These are phyloP conservation scores for Labroides dimidiatus DNA, from an alignment of 2,797 vertebrate genomes.

Conservation along the genomic window DNA sequence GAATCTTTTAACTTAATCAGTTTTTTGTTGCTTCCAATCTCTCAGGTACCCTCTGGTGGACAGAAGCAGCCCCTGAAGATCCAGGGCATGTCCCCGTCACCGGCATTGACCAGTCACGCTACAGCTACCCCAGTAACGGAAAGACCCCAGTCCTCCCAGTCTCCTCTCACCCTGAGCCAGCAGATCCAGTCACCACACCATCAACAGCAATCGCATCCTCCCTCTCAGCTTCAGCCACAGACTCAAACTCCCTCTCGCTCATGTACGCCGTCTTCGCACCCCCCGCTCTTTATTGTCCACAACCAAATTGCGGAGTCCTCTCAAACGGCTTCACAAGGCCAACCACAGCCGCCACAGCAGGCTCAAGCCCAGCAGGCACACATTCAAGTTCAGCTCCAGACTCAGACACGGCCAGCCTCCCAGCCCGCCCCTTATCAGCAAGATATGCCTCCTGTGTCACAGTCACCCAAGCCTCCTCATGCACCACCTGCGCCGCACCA, in stretches of 20 bases:
- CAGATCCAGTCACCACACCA: conserved; percentile 89
- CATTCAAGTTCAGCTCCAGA: conserved; percentile 79
- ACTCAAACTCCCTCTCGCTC: conserved; percentile 87
- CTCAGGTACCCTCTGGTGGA: conserved; percentile 87
- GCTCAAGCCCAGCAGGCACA: conserved; percentile 76
- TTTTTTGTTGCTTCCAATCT: conserved; percentile 31
- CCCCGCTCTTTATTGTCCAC: conserved; percentile 89
- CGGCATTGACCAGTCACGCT: conserved; percentile 82
- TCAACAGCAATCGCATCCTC: conserved; percentile 80
- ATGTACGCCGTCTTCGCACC: conserved; percentile 87
- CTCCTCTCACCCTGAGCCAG: conserved; percentile 87
- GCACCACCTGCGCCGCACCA: conserved; percentile 76
- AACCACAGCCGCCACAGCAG: conserved; percentile 69
- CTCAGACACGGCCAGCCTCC: conserved; percentile 68
- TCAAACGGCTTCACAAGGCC: conserved; percentile 74
- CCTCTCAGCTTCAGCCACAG: conserved; percentile 85
- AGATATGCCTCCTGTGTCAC: conserved; percentile 78
- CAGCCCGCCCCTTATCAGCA: conserved; percentile 76
- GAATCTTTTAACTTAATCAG: conserved; percentile 10
- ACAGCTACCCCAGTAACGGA: conserved; percentile 81
- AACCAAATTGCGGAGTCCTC: conserved; percentile 87
- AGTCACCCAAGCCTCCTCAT: conserved; percentile 80
- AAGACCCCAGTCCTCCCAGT: conserved; percentile 88
- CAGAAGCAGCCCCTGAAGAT: conserved; percentile 89
- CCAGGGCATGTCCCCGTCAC: conserved; percentile 89